phyloP scores from a whole-genome alignment of 2,888 invertebrate species.

The Drosophila histrio region DNA sequence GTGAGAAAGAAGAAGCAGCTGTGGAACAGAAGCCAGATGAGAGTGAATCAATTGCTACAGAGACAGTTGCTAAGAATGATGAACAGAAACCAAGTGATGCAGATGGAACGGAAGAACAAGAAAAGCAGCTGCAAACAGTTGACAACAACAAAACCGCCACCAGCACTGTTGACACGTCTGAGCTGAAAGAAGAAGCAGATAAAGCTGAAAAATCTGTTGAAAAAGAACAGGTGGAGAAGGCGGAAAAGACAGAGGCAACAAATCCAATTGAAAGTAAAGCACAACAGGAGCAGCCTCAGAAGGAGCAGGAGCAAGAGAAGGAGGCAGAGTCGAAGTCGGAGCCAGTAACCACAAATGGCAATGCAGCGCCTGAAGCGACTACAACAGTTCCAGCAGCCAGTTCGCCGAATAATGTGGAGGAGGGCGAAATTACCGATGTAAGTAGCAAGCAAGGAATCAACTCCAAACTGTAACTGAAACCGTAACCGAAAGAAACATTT shows the following conservation, averaged over 20 bases:
- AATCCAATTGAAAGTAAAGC: not conserved
- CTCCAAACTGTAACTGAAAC: no score
- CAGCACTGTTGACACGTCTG: constrained; percentile 50
- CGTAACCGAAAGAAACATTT: no score
- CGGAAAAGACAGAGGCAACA: not conserved
- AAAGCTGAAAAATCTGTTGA: constrained; percentile 9
- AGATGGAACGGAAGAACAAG: not conserved
- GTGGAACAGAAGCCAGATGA: constrained; percentile 8
- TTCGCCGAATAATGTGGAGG: constrained; percentile 48
- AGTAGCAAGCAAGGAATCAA: constrained; percentile 19
- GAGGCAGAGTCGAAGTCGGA: not conserved
- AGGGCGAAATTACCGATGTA: constrained; percentile 66
- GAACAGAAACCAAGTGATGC: constrained; percentile 15
- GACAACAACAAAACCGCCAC: constrained; percentile 16
- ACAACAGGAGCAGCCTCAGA: not conserved
- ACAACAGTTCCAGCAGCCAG: not conserved
- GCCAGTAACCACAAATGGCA: constrained; percentile 40
- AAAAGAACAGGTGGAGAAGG: not conserved
- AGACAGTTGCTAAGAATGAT: not conserved
- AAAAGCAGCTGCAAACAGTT: not conserved
- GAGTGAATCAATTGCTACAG: not conserved
- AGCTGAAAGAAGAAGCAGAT: constrained; percentile 31
- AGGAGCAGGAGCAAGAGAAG: not conserved
- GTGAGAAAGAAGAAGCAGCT: constrained; percentile 27
- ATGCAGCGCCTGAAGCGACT: constrained; percentile 10